Evolutionary conservation across 2,113 vertebrate genomes (phyloP).

Genomic region (Talpa occidentalis): DNA sequence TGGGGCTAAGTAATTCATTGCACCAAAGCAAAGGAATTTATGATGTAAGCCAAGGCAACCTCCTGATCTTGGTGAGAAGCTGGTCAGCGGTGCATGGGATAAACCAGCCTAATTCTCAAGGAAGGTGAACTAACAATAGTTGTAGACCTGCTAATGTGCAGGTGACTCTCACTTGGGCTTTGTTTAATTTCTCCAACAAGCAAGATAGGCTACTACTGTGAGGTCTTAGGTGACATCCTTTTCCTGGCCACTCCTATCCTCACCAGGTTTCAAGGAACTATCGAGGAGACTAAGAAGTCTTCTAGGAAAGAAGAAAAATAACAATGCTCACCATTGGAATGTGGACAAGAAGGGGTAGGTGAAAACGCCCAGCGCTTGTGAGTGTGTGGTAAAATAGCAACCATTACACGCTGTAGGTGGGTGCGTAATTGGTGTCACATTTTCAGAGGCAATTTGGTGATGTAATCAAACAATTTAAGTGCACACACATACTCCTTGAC

Average conservation of each 20-base stretch:
- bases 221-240: background rate
- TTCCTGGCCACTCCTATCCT: background rate
- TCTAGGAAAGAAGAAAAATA: background rate
- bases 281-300: background rate
- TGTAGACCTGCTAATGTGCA: background rate
- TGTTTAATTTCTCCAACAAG: constrained; percentile 15
- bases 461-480: constrained; percentile 36
- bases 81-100: background rate
- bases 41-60: background rate
- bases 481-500: background rate
- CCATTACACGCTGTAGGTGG: background rate
- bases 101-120: background rate
- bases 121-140: background rate
- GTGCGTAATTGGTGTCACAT: background rate
- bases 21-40: constrained; percentile 53
- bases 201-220: background rate
- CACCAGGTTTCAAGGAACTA: constrained; percentile 37
- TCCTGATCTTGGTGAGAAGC: constrained; percentile 46
- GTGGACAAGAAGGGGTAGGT: background rate
- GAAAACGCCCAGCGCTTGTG: background rate
- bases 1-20: constrained; percentile 24
- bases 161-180: background rate
- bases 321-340: background rate
- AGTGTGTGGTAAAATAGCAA: background rate
- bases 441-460: constrained; percentile 28